A percentile compares a stretch with the other conserved stretches of the same genome.
These are phyloP conservation scores for Strigamia crassipes DNA, from an alignment of 2,888 invertebrate genomes.

Conservation along the genomic window DNA sequence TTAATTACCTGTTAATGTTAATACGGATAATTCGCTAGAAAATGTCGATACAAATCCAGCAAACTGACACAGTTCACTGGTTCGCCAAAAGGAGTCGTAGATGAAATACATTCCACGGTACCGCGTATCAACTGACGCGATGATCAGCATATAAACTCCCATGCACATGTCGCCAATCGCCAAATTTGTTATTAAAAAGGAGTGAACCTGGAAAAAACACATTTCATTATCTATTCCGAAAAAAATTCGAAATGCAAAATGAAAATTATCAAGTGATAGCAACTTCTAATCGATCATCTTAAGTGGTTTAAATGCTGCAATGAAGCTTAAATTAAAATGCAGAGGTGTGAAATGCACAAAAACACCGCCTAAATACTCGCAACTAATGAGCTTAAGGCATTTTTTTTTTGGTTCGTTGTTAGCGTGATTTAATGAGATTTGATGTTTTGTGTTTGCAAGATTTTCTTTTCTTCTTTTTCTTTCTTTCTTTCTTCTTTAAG, in stretches of 20 bases:
- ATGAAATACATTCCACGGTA: constrained; percentile 61
- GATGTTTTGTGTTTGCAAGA: not conserved
- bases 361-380: too few species aligned
- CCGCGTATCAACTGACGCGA: constrained; percentile 57
- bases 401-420: not conserved
- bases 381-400: not conserved
- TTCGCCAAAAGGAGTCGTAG: constrained; percentile 57
- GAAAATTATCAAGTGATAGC: not conserved
- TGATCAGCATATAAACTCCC: constrained; percentile 59
- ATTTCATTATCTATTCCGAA: too few species aligned
- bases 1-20: constrained; percentile 57
- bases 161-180: constrained; percentile 59
- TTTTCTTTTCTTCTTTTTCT: too few species aligned
- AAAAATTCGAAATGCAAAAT: too few species aligned
- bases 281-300: not conserved
- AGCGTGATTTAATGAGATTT: not conserved
- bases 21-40: constrained; percentile 59
- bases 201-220: constrained; percentile 59
- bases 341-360: too few species aligned
- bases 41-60: constrained; percentile 59
- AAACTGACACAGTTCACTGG: constrained; percentile 56
- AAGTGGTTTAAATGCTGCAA: not conserved
- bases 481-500: too few species aligned
- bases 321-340: not conserved
- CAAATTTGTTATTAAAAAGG: constrained; percentile 59